A percentile compares a stretch with the other conserved stretches of the same genome.
Evolutionary conservation across 2,797 vertebrate species (phyloP).

Genomic region (Uromys caudimaculatus): DNA sequence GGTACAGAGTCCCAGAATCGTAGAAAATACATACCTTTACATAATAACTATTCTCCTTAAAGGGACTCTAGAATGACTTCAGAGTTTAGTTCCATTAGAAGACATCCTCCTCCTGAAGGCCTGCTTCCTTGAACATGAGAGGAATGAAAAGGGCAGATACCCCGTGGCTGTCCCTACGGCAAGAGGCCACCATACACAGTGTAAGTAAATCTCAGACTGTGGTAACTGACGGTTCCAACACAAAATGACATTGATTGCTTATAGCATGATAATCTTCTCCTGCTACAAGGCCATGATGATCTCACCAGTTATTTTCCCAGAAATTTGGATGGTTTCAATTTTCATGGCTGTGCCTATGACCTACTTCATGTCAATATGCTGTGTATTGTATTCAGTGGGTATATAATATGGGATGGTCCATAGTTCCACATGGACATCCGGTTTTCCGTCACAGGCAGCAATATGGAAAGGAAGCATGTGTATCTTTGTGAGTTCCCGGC

Average conservation of each 20-base stretch:
- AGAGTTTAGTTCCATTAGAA: neutral
- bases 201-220: too few species aligned
- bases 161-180: neutral
- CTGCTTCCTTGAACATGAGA: neutral
- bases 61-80: neutral
- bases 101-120: neutral
- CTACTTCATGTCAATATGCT: neutral
- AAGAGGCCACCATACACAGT: neutral
- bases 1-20: neutral
- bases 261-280: neutral
- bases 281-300: neutral
- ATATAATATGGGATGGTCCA: too few species aligned
- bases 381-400: neutral
- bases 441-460: neutral
- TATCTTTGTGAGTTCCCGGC: neutral
- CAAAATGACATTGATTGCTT: neutral
- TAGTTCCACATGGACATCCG: neutral
- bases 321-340: neutral
- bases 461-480: neutral
- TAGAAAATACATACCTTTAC: neutral
- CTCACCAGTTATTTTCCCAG: neutral
- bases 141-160: neutral
- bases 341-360: neutral
- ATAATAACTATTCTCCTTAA: neutral
- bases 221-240: neutral